A percentile compares a stretch with the other conserved stretches of the same genome.
Evolutionary conservation across 2,888 invertebrate species (phyloP).

Genomic region (Petrolisthes cinctipes): DNA sequence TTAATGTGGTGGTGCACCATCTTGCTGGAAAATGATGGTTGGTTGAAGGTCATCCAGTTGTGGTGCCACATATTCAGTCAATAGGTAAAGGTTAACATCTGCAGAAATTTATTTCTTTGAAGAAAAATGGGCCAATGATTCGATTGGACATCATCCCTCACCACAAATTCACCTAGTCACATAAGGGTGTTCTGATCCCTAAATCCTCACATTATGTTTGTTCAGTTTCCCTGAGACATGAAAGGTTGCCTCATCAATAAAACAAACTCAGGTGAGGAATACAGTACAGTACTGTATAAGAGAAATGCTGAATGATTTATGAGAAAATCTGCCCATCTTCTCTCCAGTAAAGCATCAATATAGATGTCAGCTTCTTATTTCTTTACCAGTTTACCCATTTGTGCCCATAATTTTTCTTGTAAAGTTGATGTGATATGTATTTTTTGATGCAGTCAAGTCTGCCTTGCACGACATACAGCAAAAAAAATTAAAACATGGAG

Average conservation of each 20-base stretch:
- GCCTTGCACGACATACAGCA: no score
- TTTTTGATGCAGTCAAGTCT: not conserved
- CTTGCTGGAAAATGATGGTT: conserved; percentile 27
- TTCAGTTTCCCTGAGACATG: conserved; percentile 49
- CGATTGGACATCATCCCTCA: conserved; percentile 21
- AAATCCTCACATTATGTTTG: conserved; percentile 33
- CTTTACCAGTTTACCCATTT: not conserved
- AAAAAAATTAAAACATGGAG: no score
- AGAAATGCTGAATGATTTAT: no score
- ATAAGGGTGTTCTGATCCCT: conserved; percentile 10
- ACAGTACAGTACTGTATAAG: no score
- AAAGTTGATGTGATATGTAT: not conserved
- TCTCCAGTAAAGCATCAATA: no score
- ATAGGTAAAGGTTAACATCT: conserved; percentile 36
- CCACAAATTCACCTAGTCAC: conserved; percentile 38
- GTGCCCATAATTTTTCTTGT: not conserved
- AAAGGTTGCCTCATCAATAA: conserved; percentile 44
- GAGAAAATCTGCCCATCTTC: no score
- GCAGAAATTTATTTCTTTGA: conserved; percentile 30
- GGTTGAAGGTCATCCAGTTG: conserved; percentile 36
- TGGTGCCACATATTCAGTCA: conserved; percentile 31
- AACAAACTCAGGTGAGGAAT: conserved; percentile 31
- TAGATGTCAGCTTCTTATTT: no score
- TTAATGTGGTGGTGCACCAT: conserved; percentile 44
- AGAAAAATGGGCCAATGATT: conserved; percentile 33